Evolutionary conservation across 2,888 invertebrate species (phyloP), one percentile per base, ranked within the genome.

Genomic region (Sericinus montela): DNA sequence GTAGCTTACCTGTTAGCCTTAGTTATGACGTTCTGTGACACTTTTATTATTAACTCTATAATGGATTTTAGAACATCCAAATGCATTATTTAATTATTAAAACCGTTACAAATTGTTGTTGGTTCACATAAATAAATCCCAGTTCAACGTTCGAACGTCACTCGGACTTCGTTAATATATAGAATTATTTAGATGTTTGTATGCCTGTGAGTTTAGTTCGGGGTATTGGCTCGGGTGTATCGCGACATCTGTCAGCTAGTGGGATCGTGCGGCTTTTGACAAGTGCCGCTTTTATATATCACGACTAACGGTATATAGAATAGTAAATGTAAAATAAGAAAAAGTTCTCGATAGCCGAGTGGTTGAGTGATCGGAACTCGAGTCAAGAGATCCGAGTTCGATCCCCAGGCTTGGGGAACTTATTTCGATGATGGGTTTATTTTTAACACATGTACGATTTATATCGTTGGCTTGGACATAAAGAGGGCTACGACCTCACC

Each of bases 181-280:
- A 32, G 50, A 51, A 51, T 51, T 51, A 51, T 51, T 51, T 51
- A 51, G 47, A 35, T 39, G 42, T 51, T 40, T 34, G 43, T 40
- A 35, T 25, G 40, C 47, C 51, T 42, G 39, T 36, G 43, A 43
- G 42, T 43, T 51, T 51, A 47, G 51, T 46, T 45, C 30, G 44
- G 49, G 43, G 46, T 44, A 35, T 50, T 36, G 40, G 50, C 47
- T 25, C 36, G 39, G 23, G 46, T 32, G 46, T 34, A 38, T 45
- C 51, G 54, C 55, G 65, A 60, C 59, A 61, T 62, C 56, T 63
- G 60, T 63, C 63, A 61, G 52, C 52, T 54, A 40, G 48, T 25
- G 52, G 57, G 44, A 42, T 37, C 52, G 47, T 46, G 43, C 42
- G 32, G 45, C 51, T 39, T 51, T 55, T 58, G 53, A 52, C 51